phyloP scores from a whole-genome alignment of 2,797 vertebrate genomes.

The Onychomys arenicola region DNA sequence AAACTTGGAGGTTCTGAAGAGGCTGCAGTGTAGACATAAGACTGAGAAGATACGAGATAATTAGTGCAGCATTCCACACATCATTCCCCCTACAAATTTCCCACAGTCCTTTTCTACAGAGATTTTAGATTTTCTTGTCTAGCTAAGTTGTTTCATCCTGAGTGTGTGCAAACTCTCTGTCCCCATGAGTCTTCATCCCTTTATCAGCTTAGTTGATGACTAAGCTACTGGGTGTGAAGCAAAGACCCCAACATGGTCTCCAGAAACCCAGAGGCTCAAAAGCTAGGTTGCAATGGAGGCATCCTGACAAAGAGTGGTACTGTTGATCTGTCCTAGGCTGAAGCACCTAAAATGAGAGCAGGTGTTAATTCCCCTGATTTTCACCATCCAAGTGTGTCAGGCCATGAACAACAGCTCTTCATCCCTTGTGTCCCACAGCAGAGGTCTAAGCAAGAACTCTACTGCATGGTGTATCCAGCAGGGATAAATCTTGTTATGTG shows the following conservation, averaged over 20 bases:
- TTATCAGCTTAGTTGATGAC: not conserved
- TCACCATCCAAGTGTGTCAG: not conserved
- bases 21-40: rapidly evolving
- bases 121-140: no score
- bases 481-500: not conserved
- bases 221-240: not conserved
- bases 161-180: no score
- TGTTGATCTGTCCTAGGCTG: no score
- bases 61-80: rapidly evolving
- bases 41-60: not conserved
- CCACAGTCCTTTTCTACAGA: not conserved
- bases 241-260: rapidly evolving
- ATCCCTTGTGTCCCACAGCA: no score
- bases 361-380: no score
- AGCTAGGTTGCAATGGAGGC: rapidly evolving
- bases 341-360: not conserved
- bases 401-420: not conserved
- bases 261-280: rapidly evolving
- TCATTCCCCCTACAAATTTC: not conserved
- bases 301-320: rapidly evolving
- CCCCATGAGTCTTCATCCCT: not conserved
- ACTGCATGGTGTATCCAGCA: no score
- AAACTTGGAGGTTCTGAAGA: rapidly evolving
- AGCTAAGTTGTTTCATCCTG: rapidly evolving
- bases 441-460: not conserved